A percentile compares a stretch with the other conserved stretches of the same genome.
Evolutionary conservation across 2,888 invertebrate genomes (phyloP).

Genomic region (Amitus sp.): DNA sequence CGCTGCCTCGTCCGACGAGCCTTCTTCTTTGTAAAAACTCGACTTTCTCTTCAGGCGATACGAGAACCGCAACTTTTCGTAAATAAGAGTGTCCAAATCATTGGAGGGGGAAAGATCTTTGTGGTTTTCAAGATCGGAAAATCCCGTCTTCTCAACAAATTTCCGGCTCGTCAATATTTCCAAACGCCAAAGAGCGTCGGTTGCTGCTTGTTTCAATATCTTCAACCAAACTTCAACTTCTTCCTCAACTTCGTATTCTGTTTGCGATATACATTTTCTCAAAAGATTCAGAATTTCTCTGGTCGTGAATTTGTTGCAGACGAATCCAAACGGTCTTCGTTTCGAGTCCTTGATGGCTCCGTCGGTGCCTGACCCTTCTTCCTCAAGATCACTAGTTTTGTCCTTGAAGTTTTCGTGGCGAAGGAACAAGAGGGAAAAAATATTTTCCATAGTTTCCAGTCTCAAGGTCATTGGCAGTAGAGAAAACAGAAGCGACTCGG

Average conservation of each 20-base stretch:
- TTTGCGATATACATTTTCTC: slow-evolving; percentile 69
- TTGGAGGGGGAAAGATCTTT: not conserved
- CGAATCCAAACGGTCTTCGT: slow-evolving; percentile 66
- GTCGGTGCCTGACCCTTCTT: slow-evolving; percentile 68
- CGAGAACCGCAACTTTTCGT: slow-evolving; percentile 43
- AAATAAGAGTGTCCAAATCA: slow-evolving; percentile 9
- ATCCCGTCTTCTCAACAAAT: slow-evolving; percentile 66
- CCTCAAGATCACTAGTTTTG: slow-evolving; percentile 55
- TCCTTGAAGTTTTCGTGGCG: slow-evolving; percentile 72
- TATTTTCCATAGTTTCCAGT: slow-evolving; percentile 75
- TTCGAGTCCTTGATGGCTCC: slow-evolving; percentile 62
- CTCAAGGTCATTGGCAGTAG: slow-evolving; percentile 48
- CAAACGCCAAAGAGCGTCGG: slow-evolving; percentile 75
- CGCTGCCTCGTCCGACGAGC: slow-evolving; percentile 47
- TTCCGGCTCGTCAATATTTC: slow-evolving; percentile 74
- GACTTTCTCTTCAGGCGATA: slow-evolving; percentile 38
- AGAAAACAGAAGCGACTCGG: slow-evolving; percentile 44
- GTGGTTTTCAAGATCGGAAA: slow-evolving; percentile 59
- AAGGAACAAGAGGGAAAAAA: slow-evolving; percentile 77
- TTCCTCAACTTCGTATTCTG: slow-evolving; percentile 56
- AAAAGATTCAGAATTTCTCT: slow-evolving; percentile 71
- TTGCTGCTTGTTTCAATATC: slow-evolving; percentile 54
- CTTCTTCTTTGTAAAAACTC: slow-evolving; percentile 48
- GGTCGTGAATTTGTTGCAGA: slow-evolving; percentile 71
- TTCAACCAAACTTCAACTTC: slow-evolving; percentile 44